These are phyloP conservation scores for Alectura lathami DNA, from an alignment of 2,113 vertebrate species.

Conservation along the genomic window DNA sequence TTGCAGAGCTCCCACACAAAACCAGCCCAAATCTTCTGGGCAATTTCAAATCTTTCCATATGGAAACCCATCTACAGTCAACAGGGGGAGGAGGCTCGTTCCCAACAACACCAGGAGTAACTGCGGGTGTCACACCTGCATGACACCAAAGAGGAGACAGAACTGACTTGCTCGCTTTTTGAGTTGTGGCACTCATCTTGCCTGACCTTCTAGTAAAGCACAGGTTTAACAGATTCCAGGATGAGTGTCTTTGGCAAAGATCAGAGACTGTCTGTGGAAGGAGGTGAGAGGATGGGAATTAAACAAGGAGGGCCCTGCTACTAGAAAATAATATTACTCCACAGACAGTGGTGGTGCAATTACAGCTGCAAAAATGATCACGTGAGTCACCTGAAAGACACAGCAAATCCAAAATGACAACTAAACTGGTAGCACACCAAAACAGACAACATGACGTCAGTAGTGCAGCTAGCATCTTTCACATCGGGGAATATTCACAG, in stretches of 20 bases:
- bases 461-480: neutral
- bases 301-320: neutral
- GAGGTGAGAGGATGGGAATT: neutral
- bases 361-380: neutral
- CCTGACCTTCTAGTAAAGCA: accelerated
- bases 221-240: neutral
- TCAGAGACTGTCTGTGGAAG: neutral
- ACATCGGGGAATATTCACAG: neutral
- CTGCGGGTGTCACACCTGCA: neutral
- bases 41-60: neutral
- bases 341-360: accelerated
- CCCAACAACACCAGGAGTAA: neutral
- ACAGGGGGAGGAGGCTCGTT: neutral
- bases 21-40: neutral
- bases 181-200: neutral
- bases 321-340: neutral
- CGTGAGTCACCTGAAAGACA: neutral
- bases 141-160: neutral
- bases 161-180: neutral
- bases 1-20: neutral
- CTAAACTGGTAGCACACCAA: neutral
- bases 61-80: neutral
- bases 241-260: neutral
- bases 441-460: neutral
- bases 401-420: neutral